Conservation (phyloP, 2,888 invertebrate species). For the Leptothorax acervorum region DNA sequence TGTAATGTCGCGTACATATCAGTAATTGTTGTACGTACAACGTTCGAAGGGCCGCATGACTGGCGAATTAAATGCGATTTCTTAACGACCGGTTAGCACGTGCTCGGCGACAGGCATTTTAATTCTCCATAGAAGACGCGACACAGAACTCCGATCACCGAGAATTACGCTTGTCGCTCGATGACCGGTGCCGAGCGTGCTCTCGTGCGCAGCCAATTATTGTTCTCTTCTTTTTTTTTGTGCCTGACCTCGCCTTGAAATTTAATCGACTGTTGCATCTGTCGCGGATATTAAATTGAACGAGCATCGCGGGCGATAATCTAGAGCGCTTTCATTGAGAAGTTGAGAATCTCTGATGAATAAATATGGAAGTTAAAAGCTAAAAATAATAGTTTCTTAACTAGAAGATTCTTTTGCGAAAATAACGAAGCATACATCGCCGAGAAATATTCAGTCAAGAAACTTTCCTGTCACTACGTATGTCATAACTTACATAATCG, state of each 20-base stretch:
- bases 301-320: background rate
- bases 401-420: background rate
- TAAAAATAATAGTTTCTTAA: background rate
- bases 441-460: background rate
- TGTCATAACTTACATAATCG: constrained; percentile 13
- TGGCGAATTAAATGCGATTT: constrained; percentile 61
- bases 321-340: background rate
- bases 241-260: constrained; percentile 21
- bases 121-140: constrained; percentile 61
- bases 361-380: background rate
- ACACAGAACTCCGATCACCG: constrained; percentile 57
- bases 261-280: constrained; percentile 18
- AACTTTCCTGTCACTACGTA: background rate
- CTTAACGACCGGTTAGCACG: constrained; percentile 67
- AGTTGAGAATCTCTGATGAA: background rate
- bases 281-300: constrained; percentile 3
- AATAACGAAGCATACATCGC: background rate
- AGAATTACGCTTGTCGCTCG: constrained; percentile 69
- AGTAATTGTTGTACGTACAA: background rate
- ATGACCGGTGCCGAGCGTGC: background rate
- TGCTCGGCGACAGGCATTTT: constrained; percentile 69
- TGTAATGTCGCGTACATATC: too few species aligned
- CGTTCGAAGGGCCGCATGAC: constrained; percentile 40
- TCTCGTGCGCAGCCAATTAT: constrained; percentile 41
- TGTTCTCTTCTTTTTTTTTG: constrained; percentile 23